Evolutionary conservation across 2,888 invertebrate species (phyloP).

Genomic region (Chouioia cunea): DNA sequence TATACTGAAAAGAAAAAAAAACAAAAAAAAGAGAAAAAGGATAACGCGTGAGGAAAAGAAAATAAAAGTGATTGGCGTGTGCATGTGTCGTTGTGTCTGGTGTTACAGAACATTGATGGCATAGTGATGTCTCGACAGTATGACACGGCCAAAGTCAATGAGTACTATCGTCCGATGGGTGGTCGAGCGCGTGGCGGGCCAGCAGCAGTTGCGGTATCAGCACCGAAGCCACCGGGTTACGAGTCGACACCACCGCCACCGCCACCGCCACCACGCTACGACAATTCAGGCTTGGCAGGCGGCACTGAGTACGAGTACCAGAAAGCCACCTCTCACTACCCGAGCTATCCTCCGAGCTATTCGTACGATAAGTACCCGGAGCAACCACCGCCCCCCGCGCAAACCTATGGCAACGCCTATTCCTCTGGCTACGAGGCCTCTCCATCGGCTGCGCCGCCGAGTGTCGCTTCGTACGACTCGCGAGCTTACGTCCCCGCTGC

Average conservation of each 20-base stretch:
- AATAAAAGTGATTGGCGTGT: constrained; percentile 65
- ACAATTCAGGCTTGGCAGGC: constrained; percentile 51
- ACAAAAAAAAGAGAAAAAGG: constrained; percentile 16
- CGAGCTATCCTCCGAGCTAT: constrained; percentile 66
- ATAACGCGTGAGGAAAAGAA: constrained; percentile 49
- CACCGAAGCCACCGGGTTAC: constrained; percentile 47
- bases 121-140: constrained; percentile 68
- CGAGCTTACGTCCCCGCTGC: constrained; percentile 16
- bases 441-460: not conserved
- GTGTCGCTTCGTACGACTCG: constrained; percentile 18
- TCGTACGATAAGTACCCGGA: constrained; percentile 60
- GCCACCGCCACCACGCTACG: constrained; percentile 46
- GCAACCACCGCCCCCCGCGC: constrained; percentile 9
- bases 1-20: constrained; percentile 5
- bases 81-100: constrained; percentile 64
- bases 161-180: constrained; percentile 66
- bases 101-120: constrained; percentile 68
- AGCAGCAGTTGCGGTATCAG: constrained; percentile 6
- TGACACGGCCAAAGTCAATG: constrained; percentile 66
- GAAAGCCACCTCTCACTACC: constrained; percentile 66
- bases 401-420: constrained; percentile 47
- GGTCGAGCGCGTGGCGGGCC: constrained; percentile 62
- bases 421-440: constrained; percentile 19
- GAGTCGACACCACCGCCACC: constrained; percentile 51
- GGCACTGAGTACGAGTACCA: constrained; percentile 64